Evolutionary conservation across 2,888 invertebrate species (phyloP), one percentile per base, ranked within the genome.

Genomic region (Ochropacha duplaris): DNA sequence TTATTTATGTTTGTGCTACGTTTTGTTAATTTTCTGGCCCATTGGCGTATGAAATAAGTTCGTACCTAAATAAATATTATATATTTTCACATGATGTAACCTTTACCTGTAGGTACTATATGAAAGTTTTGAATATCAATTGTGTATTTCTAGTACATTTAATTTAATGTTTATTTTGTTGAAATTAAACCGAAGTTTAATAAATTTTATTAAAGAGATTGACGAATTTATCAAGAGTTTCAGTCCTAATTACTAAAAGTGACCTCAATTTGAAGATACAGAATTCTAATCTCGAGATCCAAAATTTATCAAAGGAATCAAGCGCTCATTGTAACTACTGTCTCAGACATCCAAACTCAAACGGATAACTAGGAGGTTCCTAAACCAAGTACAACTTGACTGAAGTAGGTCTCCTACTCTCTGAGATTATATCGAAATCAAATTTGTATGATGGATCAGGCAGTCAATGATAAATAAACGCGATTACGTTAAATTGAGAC

Each of bases 21-120:
- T 66, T 31, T 69, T 65, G 68, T 76, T 78, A 75, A 83, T 83
- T 83, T 83, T 82, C 81, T 79, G 79, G 77, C 57, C 68, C 83
- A 71, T 60, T 78, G 83, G 78, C 69, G 74, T 76, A 78, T 76
- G 78, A 80, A 83, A 83, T 81, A 77, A 75, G 77, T 65, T 66
- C 56, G n/a, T 66, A 54, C 59, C 61, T 65, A 59, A 66, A 73
- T 71, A 76, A 78, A 77, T 74, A 72, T 68, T 67, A 65, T 65
- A 57, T 22, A 26, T 66, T 62, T 56, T 61, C 31, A 6, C 54
- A 61, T 61, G 59, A 64, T 57, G 58, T 44, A 51, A 16, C 26
- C 34, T 22, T 16, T 19, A 52, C 52, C 19, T 52, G 6, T n/a
- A n/a, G n/a, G n/a, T 31, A 52, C 31, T 12, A 31, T 12, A 31